Conservation (phyloP, 1,140 invertebrate species). For the Megalopta genalis region DNA sequence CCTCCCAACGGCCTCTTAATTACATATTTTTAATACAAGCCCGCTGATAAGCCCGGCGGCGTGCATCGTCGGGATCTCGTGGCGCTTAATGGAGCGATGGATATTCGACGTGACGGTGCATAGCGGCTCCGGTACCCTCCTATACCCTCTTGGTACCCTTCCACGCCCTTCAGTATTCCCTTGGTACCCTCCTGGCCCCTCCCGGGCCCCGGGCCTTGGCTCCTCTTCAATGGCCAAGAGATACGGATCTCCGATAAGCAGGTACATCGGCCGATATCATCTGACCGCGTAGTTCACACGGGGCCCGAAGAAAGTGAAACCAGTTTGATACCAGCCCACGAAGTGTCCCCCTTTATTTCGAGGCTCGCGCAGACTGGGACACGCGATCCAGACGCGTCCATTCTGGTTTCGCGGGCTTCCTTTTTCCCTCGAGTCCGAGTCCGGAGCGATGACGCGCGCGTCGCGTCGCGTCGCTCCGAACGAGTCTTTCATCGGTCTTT, state of each 20-base stretch:
- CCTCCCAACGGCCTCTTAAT: constrained; percentile 55
- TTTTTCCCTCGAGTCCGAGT: background rate
- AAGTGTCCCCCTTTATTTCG: constrained; percentile 35
- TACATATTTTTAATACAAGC: constrained; percentile 64
- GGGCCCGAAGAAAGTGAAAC: constrained; percentile 55
- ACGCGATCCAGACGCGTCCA: constrained; percentile 16
- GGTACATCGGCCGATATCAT: constrained; percentile 57
- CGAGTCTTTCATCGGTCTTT: constrained; percentile 18
- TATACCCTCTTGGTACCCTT: too few species aligned
- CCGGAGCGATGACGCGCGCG: background rate
- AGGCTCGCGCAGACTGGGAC: constrained; percentile 4
- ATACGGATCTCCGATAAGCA: constrained; percentile 57
- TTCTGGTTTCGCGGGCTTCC: constrained; percentile 1
- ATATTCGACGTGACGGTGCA: constrained; percentile 59
- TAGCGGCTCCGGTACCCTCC: too few species aligned
- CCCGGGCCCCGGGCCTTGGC: background rate
- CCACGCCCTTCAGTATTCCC: too few species aligned
- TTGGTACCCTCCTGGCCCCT: background rate
- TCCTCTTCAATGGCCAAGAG: constrained; percentile 32
- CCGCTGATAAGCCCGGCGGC: constrained; percentile 12
- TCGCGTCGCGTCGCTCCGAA: background rate
- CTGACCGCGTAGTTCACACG: constrained; percentile 51
- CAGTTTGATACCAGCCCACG: constrained; percentile 47
- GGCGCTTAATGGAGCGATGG: constrained; percentile 17
- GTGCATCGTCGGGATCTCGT: background rate